Percentiles rank a stretch among this genome's conserved stretches.
Evolutionary conservation across 2,113 vertebrate species (phyloP).

Genomic region (Muscicapa adusta): DNA sequence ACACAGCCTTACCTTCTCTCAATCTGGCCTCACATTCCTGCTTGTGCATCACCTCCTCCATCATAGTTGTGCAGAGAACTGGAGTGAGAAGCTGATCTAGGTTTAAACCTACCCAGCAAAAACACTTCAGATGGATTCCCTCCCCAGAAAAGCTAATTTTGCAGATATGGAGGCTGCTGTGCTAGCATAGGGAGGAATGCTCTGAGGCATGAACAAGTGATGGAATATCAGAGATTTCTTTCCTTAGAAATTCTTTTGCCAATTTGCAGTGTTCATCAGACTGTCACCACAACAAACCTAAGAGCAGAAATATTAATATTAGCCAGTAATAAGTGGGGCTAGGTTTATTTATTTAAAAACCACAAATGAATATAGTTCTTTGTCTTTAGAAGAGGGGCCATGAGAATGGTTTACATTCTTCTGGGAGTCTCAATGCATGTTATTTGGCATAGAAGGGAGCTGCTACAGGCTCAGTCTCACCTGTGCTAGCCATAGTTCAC

Average conservation of each 20-base stretch:
- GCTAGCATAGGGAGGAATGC: not conserved
- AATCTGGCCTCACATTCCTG: accelerated
- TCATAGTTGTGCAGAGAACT: not conserved
- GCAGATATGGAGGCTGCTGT: not conserved
- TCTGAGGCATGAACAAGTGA: not conserved
- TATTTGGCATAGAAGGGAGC: not conserved
- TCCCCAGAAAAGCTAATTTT: not conserved
- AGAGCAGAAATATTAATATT: not conserved
- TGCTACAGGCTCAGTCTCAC: not conserved
- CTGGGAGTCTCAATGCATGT: not conserved
- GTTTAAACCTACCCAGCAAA: not conserved
- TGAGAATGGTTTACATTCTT: not conserved
- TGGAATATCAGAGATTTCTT: not conserved
- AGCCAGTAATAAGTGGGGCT: not conserved
- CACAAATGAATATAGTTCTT: not conserved
- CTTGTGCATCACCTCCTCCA: not conserved
- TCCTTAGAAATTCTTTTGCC: not conserved
- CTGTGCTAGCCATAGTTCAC: not conserved
- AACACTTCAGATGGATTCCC: not conserved
- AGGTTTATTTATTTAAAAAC: not conserved
- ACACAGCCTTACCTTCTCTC: not conserved
- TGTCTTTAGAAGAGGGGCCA: not conserved
- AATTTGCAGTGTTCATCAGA: not conserved
- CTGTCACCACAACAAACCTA: not conserved
- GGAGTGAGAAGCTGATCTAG: not conserved